These are phyloP conservation scores for Reticulitermes lucifugus DNA, from an alignment of 2,888 invertebrate species.

Conservation along the genomic window DNA sequence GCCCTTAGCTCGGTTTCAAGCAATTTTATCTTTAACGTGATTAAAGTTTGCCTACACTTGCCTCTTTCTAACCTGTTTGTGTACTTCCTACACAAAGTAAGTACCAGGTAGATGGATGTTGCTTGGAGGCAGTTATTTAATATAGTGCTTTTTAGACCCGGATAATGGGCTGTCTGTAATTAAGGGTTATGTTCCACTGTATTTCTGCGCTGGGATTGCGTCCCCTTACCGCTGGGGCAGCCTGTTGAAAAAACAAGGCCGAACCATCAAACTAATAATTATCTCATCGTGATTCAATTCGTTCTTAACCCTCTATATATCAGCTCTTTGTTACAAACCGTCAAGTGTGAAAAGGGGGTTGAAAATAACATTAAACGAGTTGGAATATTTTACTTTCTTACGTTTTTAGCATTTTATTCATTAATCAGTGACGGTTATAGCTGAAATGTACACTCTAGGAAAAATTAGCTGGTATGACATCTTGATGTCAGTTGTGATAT, in stretches of 20 bases:
- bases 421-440: background rate
- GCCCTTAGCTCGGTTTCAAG: background rate
- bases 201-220: background rate
- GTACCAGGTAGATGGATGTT: background rate
- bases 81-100: background rate
- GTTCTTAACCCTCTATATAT: background rate
- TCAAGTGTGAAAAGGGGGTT: constrained; percentile 25
- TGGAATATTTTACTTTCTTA: background rate
- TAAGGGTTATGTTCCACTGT: constrained; percentile 7
- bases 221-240: background rate
- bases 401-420: background rate
- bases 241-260: background rate
- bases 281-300: constrained; percentile 4
- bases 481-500: too few relatives aligned
- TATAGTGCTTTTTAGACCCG: background rate
- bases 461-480: too few relatives aligned
- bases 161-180: constrained; percentile 1
- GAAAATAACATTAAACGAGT: background rate
- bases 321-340: background rate
- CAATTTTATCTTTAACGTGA: background rate
- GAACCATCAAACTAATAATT: background rate
- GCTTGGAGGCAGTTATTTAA: constrained; percentile 26
- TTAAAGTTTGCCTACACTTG: background rate
- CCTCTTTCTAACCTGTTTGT: background rate
- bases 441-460: too few relatives aligned